Percentiles rank a stretch among this genome's conserved stretches.
Evolutionary conservation across 2,113 vertebrate species (phyloP).

Genomic region (Otis tarda): DNA sequence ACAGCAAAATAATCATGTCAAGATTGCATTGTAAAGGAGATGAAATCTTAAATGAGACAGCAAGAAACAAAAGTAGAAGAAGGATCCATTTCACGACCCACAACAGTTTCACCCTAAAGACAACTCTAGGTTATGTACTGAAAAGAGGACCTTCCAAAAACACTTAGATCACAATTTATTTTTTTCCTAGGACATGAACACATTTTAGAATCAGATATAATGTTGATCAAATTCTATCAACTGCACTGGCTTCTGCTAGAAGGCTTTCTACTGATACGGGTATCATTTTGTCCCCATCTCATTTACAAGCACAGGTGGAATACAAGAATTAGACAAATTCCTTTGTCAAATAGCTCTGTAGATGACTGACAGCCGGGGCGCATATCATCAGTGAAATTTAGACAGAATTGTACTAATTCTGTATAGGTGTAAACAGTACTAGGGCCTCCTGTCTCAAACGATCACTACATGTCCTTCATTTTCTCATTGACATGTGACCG

Average conservation of each 20-base stretch:
- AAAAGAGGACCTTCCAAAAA: background rate
- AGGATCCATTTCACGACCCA: background rate
- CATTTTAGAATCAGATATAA: background rate
- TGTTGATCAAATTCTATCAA: background rate
- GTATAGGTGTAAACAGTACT: background rate
- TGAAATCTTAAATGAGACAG: background rate
- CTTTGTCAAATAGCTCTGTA: background rate
- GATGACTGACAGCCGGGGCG: fast-evolving
- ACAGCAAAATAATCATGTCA: background rate
- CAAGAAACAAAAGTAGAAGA: background rate
- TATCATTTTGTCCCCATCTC: background rate
- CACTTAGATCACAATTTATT: fast-evolving
- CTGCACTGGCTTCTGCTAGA: background rate
- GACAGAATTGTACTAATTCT: background rate
- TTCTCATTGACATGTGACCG: background rate
- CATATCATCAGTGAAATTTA: background rate
- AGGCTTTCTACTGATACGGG: background rate
- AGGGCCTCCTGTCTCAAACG: background rate
- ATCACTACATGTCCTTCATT: background rate
- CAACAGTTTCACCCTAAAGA: background rate
- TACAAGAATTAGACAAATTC: too few relatives aligned
- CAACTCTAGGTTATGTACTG: background rate
- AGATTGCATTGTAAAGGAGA: background rate
- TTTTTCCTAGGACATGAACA: background rate
- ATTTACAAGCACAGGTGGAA: background rate